phyloP scores from a whole-genome alignment of 2,113 vertebrate species.

The Apteryx mantelli region DNA sequence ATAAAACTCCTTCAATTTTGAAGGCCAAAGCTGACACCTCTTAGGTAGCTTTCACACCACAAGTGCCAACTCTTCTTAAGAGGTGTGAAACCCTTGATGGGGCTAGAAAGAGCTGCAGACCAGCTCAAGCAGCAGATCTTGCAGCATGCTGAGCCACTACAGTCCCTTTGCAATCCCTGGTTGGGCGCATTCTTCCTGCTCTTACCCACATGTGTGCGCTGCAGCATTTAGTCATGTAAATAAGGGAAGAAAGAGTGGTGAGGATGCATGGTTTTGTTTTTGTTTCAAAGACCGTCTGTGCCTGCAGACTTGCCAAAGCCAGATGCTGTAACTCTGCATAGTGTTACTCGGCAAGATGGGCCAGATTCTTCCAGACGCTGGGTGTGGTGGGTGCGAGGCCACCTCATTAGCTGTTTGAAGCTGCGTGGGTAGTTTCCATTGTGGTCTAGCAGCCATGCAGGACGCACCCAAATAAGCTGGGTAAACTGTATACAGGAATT shows the following conservation, averaged over 20 bases:
- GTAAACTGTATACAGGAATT: conserved; percentile 37
- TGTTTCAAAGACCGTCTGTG: conserved; percentile 51
- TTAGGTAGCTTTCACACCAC: conserved; percentile 30
- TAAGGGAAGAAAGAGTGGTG: conserved; percentile 24
- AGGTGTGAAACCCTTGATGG: conserved; percentile 33
- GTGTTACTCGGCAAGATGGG: conserved; percentile 40
- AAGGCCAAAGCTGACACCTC: conserved; percentile 32
- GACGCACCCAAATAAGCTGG: conserved; percentile 55
- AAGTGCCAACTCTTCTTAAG: not conserved
- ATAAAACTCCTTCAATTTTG: not conserved
- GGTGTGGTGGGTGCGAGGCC: conserved; percentile 66
- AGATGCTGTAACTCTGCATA: conserved; percentile 53
- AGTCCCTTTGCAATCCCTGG: not conserved
- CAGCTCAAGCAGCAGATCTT: conserved; percentile 22
- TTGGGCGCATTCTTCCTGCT: not conserved
- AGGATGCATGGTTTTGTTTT: conserved; percentile 58
- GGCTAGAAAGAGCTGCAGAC: conserved; percentile 21
- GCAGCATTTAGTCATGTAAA: conserved; percentile 41
- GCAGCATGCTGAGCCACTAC: not conserved
- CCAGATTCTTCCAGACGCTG: conserved; percentile 60
- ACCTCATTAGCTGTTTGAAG: conserved; percentile 63
- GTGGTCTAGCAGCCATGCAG: conserved; percentile 60
- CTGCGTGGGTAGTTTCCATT: conserved; percentile 67
- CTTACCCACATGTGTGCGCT: conserved; percentile 15
- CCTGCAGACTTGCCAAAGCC: conserved; percentile 62